Evolutionary conservation across 2,113 vertebrate genomes (phyloP).

Genomic region (Willisornis vidua): DNA sequence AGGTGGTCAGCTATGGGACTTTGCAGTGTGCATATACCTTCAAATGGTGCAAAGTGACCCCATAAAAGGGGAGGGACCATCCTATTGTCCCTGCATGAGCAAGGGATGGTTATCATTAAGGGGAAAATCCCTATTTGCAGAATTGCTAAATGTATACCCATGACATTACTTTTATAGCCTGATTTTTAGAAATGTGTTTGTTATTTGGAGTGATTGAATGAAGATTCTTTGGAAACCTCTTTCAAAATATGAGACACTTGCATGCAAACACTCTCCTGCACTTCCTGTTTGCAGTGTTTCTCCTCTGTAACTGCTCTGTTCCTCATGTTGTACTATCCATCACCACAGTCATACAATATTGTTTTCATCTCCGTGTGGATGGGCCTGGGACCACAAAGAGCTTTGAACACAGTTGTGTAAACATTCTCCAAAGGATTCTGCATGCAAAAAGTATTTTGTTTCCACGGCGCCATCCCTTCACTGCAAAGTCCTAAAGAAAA

Average conservation of each 20-base stretch:
- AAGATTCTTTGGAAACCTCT: background rate
- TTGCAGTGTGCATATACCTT: background rate
- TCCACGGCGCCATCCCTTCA: background rate
- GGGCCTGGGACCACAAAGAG: background rate
- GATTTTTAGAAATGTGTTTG: background rate
- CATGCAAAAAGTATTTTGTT: background rate
- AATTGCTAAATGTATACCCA: background rate
- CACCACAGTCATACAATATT: background rate
- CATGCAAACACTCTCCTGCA: background rate
- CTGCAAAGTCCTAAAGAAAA: background rate
- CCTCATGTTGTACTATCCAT: background rate
- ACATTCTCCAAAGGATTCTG: background rate
- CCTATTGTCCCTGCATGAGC: background rate
- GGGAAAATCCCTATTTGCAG: background rate
- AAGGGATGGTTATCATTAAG: background rate
- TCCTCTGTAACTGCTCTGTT: background rate
- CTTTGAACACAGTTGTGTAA: background rate
- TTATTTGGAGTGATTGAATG: background rate
- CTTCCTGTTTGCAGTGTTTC: background rate
- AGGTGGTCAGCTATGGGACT: background rate
- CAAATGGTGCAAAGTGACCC: background rate
- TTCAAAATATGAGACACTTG: background rate
- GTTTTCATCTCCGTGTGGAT: background rate
- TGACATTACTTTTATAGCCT: background rate
- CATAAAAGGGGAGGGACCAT: background rate